Percentiles rank a stretch among this genome's conserved stretches.
Evolutionary conservation across 2,113 vertebrate species (phyloP).

Genomic region (Probosciger aterrimus): DNA sequence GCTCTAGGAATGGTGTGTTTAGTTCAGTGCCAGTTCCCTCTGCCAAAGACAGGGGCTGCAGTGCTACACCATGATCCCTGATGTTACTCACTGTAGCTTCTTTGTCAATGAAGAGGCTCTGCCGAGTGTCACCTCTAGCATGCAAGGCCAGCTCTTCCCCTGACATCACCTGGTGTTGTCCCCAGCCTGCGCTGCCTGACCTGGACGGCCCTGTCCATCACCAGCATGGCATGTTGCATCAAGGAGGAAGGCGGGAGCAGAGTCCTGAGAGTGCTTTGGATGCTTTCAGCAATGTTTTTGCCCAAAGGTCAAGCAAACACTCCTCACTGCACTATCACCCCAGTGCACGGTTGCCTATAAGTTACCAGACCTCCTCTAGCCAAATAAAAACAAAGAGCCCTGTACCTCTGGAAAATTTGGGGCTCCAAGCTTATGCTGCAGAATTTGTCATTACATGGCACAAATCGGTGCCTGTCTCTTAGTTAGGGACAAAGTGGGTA

Average conservation of each 20-base stretch:
- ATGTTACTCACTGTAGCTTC: fast-evolving
- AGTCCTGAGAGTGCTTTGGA: not conserved
- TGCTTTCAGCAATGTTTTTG: not conserved
- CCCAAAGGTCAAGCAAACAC: not conserved
- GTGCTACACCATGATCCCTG: too few relatives aligned
- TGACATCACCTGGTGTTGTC: fast-evolving
- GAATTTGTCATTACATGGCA: not conserved
- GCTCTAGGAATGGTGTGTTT: fast-evolving
- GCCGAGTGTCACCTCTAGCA: fast-evolving
- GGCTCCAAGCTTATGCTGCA: not conserved
- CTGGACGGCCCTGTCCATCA: not conserved
- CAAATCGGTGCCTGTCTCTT: not conserved
- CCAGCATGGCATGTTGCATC: not conserved
- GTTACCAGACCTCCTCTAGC: not conserved
- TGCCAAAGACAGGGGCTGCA: not conserved
- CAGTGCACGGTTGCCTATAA: fast-evolving
- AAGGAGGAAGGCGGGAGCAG: not conserved
- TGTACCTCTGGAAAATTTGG: not conserved
- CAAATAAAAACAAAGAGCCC: not conserved
- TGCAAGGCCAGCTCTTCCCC: not conserved
- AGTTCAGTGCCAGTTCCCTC: not conserved
- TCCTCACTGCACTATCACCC: not conserved
- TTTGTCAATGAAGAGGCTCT: not conserved
- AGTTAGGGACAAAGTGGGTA: not conserved
- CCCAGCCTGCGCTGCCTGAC: not conserved